Conservation (phyloP, 1,140 invertebrate genomes). For the Aphelenchoides fujianensis region DNA sequence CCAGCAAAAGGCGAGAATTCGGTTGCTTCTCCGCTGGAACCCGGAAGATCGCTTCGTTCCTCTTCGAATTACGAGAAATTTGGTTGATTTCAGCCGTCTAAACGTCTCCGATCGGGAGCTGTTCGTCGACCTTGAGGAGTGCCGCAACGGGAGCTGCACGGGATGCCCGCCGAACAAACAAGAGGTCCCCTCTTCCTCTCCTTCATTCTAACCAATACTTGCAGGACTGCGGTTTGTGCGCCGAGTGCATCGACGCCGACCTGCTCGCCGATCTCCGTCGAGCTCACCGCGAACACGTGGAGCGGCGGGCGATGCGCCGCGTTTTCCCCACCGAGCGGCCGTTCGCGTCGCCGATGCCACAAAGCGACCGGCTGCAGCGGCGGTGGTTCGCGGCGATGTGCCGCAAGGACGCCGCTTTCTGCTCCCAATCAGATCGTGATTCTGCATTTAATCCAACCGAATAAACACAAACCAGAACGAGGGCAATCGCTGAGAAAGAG, state of each 20-base stretch:
- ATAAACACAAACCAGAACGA: no score
- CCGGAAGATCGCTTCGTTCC: no score
- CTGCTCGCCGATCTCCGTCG: conserved; percentile 68
- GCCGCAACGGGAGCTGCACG: not conserved
- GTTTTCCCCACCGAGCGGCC: conserved; percentile 73
- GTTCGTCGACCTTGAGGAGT: conserved; percentile 4
- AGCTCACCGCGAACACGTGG: conserved; percentile 76
- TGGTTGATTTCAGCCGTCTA: conserved; percentile 72
- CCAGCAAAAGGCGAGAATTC: no score
- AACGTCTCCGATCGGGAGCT: conserved; percentile 57
- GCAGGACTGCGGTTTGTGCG: conserved; percentile 75
- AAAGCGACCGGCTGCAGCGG: conserved; percentile 41
- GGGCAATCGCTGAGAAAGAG: no score
- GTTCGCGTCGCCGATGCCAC: conserved; percentile 30
- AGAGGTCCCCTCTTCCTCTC: no score
- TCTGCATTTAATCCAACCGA: no score
- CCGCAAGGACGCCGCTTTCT: conserved; percentile 22
- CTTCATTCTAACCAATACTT: no score
- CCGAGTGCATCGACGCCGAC: conserved; percentile 72
- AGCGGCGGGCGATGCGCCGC: conserved; percentile 74
- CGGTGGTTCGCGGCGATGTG: conserved; percentile 37
- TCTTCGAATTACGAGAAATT: no score
- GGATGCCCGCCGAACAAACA: conserved; percentile 11
- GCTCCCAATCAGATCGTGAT: no score
- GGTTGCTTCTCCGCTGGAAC: no score